These are phyloP conservation scores for Fissipunctia ypsillon DNA, from an alignment of 2,888 invertebrate species.

Conservation along the genomic window DNA sequence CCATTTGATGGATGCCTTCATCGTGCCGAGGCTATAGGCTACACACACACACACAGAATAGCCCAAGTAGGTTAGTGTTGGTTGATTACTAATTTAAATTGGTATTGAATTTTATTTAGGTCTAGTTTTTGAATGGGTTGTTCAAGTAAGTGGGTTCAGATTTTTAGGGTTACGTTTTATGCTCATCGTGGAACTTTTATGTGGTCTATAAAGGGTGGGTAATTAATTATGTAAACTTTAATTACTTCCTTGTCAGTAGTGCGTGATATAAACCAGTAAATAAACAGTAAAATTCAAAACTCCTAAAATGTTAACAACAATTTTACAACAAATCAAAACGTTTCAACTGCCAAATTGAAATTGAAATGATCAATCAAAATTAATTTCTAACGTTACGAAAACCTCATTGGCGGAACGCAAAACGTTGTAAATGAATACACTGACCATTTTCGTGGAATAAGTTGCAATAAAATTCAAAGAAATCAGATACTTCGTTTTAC, in stretches of 20 bases:
- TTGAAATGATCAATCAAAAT: slow-evolving; percentile 51
- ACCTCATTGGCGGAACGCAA: slow-evolving; percentile 25
- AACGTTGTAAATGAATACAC: slow-evolving; percentile 51
- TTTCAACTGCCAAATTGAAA: slow-evolving; percentile 28
- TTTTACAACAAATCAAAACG: slow-evolving; percentile 27
- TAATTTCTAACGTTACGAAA: slow-evolving; percentile 31
- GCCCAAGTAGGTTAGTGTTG: slow-evolving; percentile 21
- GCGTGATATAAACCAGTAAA: slow-evolving; percentile 33
- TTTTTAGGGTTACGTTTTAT: neutral
- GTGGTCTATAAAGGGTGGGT: no score
- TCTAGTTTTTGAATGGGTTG: neutral
- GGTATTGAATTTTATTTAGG: slow-evolving; percentile 21
- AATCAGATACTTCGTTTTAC: slow-evolving; percentile 79
- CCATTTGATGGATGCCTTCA: slow-evolving; percentile 89
- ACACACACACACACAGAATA: slow-evolving; percentile 32
- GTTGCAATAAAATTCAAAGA: slow-evolving; percentile 73
- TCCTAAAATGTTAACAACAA: slow-evolving; percentile 42
- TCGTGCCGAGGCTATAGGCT: slow-evolving; percentile 69
- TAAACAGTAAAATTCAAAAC: slow-evolving; percentile 12
- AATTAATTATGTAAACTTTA: slow-evolving; percentile 2
- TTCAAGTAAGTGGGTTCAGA: neutral
- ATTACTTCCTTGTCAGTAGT: slow-evolving; percentile 17
- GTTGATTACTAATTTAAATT: slow-evolving; percentile 62
- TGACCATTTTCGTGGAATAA: slow-evolving; percentile 43
- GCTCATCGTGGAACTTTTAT: neutral